Evolutionary conservation across 2,888 invertebrate genomes (phyloP).

Genomic region (Gasteruption jaculator): DNA sequence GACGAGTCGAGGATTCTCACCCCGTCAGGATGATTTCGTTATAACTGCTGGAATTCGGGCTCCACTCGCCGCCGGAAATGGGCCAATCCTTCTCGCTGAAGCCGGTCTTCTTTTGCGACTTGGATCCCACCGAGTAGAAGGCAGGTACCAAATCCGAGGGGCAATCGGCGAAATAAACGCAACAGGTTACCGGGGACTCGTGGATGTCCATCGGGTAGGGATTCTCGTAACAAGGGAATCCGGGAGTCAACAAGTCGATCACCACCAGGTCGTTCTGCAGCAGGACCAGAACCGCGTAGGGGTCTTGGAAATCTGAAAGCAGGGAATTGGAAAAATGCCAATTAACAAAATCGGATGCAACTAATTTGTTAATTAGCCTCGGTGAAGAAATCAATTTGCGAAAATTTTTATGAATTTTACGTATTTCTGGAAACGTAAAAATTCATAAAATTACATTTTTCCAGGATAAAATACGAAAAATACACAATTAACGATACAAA

Average conservation of each 20-base stretch:
- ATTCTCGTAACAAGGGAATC: constrained; percentile 98
- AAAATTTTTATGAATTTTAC: constrained; percentile 4
- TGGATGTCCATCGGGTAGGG: constrained; percentile 99
- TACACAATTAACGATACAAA: too few species aligned
- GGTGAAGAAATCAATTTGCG: constrained; percentile 7
- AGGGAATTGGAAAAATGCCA: constrained; percentile 9
- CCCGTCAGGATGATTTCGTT: constrained; percentile 98
- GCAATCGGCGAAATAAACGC: constrained; percentile 96
- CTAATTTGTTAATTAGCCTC: too few species aligned
- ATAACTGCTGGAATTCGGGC: constrained; percentile 92
- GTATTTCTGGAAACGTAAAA: not conserved
- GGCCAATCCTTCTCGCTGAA: constrained; percentile 96
- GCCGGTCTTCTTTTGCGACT: constrained; percentile 69
- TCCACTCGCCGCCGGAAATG: constrained; percentile 93
- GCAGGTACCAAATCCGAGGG: constrained; percentile 97
- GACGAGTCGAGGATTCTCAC: constrained; percentile 52
- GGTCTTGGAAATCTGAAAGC: constrained; percentile 88
- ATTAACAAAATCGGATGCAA: too few species aligned
- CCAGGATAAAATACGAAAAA: not conserved
- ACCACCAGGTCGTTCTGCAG: constrained; percentile 97
- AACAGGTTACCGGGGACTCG: constrained; percentile 96
- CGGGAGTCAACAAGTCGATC: constrained; percentile 90
- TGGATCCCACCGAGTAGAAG: constrained; percentile 88
- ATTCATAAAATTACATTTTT: not conserved
- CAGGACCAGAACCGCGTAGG: constrained; percentile 95